These are phyloP conservation scores for Bombus ignitus DNA, from an alignment of 1,140 invertebrate genomes.

Conservation along the genomic window DNA sequence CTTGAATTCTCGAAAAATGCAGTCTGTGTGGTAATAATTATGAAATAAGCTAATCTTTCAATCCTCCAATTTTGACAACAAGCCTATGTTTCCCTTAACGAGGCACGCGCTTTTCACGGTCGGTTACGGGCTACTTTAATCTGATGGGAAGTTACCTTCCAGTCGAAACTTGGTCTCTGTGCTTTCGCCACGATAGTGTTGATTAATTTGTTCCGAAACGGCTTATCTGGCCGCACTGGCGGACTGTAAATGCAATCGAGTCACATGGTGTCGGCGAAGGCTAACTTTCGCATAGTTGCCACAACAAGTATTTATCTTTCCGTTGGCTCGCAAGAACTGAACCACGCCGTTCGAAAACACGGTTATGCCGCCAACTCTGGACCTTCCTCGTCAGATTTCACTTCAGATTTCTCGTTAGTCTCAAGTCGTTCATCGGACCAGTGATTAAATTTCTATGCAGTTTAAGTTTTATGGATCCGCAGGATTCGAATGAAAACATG, in stretches of 20 bases:
- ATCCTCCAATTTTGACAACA: no score
- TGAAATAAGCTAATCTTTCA: no score
- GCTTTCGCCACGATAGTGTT: conserved; percentile 35
- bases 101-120: conserved; percentile 1
- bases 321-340: not conserved
- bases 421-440: no score
- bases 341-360: conserved; percentile 8
- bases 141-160: conserved; percentile 32
- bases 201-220: conserved; percentile 50
- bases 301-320: conserved; percentile 24
- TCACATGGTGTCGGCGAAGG: not conserved
- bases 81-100: not conserved
- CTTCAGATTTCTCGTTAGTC: no score
- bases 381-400: no score
- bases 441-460: no score
- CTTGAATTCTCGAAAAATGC: no score
- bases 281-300: conserved; percentile 37
- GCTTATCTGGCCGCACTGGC: conserved; percentile 24
- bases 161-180: not conserved
- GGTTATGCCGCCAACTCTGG: no score
- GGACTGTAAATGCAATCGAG: conserved; percentile 42
- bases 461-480: no score
- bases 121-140: conserved; percentile 34
- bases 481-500: no score
- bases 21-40: no score